Evolutionary conservation across 2,888 invertebrate genomes (phyloP), one percentile per base, ranked within the genome.

Genomic region (Neoitamus cyanurus): DNA sequence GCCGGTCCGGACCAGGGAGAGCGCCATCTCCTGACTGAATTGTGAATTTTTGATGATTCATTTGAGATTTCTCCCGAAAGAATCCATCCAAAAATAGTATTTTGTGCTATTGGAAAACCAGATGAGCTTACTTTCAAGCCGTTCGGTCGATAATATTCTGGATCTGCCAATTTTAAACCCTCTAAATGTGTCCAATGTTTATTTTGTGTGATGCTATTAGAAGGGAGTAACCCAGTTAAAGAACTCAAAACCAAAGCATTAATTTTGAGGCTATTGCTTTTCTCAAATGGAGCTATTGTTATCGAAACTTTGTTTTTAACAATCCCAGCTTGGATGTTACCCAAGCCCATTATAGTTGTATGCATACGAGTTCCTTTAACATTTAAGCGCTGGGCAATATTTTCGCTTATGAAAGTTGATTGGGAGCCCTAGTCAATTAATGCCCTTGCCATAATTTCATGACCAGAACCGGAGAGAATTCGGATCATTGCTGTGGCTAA

Each of bases 31-130:
- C n/a, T n/a, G n/a, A n/a, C n/a, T n/a, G n/a, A n/a, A n/a, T n/a
- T n/a, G n/a, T n/a, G n/a, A n/a, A 7, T n/a, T 42, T 20, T 15
- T 5, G 9, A 9, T 25, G 15, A 42, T 28, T 77, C 37, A 46
- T 28, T 15, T 11, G 20, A 15, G 13, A 70, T 70, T 31, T 46
- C 15, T 1, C 48, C 78, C 7, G 78, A 28, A 5, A 48, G n/a
- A 5, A 78, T 78, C 48, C 48, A 78, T n/a, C 78, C 78, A n/a
- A 78, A 48, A 2, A 20, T 20, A 7, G 48, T 78, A 28, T 78
- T 78, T 78, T 78, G 78, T 48, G 42, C 28, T 28, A 78, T 46
- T 13, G 78, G 78, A 30, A 11, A 1, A 4, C 28, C 30, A 11
- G 30, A 28, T 1, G 30, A 11, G 13, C 70, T 30, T 7, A 25